A percentile compares a stretch with the other conserved stretches of the same genome.
phyloP scores from a whole-genome alignment of 2,113 vertebrate genomes.

The pig (Sus scrofa) region DNA sequence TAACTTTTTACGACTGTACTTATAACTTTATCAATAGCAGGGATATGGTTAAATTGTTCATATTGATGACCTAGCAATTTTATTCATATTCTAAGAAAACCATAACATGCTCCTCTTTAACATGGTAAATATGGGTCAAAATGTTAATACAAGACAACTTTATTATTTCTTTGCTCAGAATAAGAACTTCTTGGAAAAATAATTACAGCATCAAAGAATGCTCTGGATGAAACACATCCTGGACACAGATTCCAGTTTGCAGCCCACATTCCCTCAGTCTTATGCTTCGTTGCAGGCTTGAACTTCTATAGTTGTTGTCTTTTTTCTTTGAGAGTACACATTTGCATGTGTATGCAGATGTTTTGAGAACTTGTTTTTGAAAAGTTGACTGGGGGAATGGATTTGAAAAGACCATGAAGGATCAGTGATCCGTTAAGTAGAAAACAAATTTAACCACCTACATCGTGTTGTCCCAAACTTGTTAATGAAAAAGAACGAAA shows the following conservation, averaged over 20 bases:
- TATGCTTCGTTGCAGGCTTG: not conserved
- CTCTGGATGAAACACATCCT: not conserved
- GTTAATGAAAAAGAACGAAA: conserved; percentile 12
- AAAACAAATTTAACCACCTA: conserved; percentile 68
- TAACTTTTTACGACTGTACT: not conserved
- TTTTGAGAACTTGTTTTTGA: conserved; percentile 22
- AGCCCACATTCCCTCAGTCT: not conserved
- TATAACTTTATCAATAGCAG: not conserved
- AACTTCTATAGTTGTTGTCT: not conserved
- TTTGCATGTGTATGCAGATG: conserved; percentile 26
- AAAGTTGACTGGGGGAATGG: conserved; percentile 43
- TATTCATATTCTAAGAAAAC: not conserved
- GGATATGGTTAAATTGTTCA: not conserved
- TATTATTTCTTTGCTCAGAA: not conserved
- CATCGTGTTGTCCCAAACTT: not conserved
- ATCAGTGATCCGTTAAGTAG: conserved; percentile 61
- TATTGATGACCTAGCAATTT: not conserved
- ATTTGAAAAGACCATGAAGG: conserved; percentile 65
- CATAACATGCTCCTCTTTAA: not conserved
- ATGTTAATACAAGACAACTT: not conserved
- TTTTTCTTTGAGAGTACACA: not conserved
- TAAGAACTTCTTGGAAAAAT: not conserved
- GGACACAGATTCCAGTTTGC: not conserved
- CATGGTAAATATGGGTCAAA: not conserved
- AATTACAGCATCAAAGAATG: not conserved